Evolutionary conservation across 2,113 vertebrate species (phyloP).

Genomic region (Corythoichthys intestinalis): DNA sequence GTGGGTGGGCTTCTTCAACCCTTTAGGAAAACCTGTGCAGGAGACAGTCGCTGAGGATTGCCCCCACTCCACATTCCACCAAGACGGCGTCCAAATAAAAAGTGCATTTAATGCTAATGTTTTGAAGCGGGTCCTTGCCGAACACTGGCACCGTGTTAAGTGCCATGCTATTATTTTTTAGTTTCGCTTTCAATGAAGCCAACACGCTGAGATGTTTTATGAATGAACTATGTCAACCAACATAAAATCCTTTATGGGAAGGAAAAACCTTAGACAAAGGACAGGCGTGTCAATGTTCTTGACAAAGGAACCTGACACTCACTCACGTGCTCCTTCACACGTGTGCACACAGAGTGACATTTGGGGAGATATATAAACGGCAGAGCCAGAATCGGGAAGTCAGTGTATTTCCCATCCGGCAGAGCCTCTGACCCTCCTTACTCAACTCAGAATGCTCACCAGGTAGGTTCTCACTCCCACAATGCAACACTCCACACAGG

Average conservation of each 20-base stretch:
- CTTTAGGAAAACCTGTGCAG: too few species aligned
- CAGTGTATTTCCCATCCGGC: background rate
- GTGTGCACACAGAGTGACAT: background rate
- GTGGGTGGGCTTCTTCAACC: too few species aligned
- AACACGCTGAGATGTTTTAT: background rate
- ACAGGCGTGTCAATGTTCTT: background rate
- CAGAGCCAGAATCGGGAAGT: background rate
- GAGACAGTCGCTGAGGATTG: too few species aligned
- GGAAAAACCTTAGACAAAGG: background rate
- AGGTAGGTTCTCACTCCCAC: background rate
- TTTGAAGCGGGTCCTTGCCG: too few species aligned
- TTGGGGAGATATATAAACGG: constrained; percentile 3
- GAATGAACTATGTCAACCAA: background rate
- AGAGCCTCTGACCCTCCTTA: background rate
- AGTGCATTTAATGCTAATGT: background rate
- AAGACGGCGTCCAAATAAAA: background rate
- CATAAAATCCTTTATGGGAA: background rate
- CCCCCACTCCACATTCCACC: too few species aligned
- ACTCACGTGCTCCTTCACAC: background rate
- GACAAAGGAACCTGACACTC: background rate
- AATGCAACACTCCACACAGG: background rate
- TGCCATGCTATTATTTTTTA: too few species aligned
- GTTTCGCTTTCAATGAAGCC: background rate
- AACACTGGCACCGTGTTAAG: too few species aligned
- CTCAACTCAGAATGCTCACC: background rate